Evolutionary conservation across 2,113 vertebrate genomes (phyloP).

Genomic region (Ceyx cyanopectus): DNA sequence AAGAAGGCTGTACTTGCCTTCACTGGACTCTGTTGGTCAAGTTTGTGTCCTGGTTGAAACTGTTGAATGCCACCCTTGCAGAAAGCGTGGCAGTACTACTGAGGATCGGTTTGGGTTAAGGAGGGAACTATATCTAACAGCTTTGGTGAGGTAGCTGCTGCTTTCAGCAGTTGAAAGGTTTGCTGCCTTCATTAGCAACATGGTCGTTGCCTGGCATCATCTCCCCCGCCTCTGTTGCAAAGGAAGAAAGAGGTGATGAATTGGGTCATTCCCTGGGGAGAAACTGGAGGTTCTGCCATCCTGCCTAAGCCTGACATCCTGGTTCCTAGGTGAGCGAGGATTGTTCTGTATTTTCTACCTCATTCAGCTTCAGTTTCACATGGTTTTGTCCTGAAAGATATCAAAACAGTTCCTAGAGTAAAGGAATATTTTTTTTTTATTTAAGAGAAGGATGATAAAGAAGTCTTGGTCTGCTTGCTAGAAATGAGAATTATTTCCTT

Average conservation of each 20-base stretch:
- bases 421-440: too few species aligned
- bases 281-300: not conserved
- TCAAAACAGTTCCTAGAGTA: not conserved
- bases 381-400: not conserved
- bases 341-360: not conserved
- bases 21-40: not conserved
- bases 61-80: not conserved
- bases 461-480: not conserved
- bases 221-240: not conserved
- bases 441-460: not conserved
- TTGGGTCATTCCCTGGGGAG: not conserved
- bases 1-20: not conserved
- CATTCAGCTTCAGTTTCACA: not conserved
- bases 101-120: not conserved
- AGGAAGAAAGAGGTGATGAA: not conserved
- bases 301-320: not conserved
- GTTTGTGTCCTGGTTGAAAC: not conserved
- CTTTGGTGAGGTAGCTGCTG: not conserved
- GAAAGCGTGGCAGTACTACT: not conserved
- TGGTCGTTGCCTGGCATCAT: not conserved
- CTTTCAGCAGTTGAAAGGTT: not conserved
- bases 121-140: not conserved
- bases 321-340: too few species aligned
- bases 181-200: not conserved
- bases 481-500: not conserved